A percentile compares a stretch with the other conserved stretches of the same genome.
These are phyloP conservation scores for Eleutherodactylus coqui DNA, from an alignment of 2,797 vertebrate species.

Conservation along the genomic window DNA sequence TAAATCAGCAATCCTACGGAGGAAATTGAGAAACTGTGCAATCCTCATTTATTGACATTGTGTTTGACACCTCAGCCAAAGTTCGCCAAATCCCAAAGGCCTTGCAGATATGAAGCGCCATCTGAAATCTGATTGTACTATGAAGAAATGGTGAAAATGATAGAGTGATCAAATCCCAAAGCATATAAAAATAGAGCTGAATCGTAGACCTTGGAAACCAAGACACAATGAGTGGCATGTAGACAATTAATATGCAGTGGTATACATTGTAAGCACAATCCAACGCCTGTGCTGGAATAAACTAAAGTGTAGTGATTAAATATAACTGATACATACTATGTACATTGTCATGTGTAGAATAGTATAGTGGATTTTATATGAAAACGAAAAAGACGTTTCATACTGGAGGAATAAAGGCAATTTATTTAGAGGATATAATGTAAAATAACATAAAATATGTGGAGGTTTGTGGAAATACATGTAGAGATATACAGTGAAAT, in stretches of 20 bases:
- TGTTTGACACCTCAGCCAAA: slow-evolving; percentile 73
- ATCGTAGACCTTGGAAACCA: slow-evolving; percentile 10
- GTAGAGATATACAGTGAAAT: no score
- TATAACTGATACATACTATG: neutral
- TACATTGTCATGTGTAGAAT: neutral
- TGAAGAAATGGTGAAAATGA: slow-evolving; percentile 47
- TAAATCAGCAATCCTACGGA: slow-evolving; percentile 76
- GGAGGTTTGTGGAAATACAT: no score
- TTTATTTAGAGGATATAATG: neutral
- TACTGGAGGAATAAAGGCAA: neutral
- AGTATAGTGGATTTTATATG: neutral
- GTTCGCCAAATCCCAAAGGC: slow-evolving; percentile 67
- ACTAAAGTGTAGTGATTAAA: neutral
- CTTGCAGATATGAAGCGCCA: slow-evolving; percentile 74
- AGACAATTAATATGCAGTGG: slow-evolving; percentile 36
- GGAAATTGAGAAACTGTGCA: slow-evolving; percentile 75
- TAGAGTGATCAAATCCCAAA: slow-evolving; percentile 46
- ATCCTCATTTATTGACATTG: slow-evolving; percentile 74
- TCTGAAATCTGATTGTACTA: slow-evolving; percentile 76
- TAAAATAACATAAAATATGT: neutral
- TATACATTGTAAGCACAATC: neutral
- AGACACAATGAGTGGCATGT: slow-evolving; percentile 26
- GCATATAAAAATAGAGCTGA: slow-evolving; percentile 23
- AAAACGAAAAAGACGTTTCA: neutral
- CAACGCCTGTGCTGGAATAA: neutral